Evolutionary conservation across 2,888 invertebrate species (phyloP).

Genomic region (Morpho helenor): DNA sequence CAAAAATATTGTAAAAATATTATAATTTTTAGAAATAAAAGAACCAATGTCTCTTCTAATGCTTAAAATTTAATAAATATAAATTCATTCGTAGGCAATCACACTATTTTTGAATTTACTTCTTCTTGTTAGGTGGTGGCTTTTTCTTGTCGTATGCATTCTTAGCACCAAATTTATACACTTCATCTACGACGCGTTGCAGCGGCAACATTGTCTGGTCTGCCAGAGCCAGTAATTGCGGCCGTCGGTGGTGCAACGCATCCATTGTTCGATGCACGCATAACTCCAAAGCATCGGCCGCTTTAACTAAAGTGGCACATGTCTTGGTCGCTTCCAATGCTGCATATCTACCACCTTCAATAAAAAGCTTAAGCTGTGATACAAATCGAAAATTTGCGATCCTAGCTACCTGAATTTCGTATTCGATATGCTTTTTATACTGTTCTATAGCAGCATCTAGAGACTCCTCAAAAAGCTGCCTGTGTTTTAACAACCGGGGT

Average conservation of each 20-base stretch:
- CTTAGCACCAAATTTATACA: slow-evolving; percentile 34
- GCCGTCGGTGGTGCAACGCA: slow-evolving; percentile 41
- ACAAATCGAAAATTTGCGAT: slow-evolving; percentile 56
- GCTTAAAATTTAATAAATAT: no score
- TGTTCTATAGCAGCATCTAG: slow-evolving; percentile 38
- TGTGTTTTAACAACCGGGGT: slow-evolving; percentile 47
- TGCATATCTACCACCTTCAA: slow-evolving; percentile 54
- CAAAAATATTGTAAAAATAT: no score
- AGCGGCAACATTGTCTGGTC: slow-evolving; percentile 44
- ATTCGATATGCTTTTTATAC: slow-evolving; percentile 40
- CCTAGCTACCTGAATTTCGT: slow-evolving; percentile 53
- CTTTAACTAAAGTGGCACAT: slow-evolving; percentile 39
- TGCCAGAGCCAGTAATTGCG: slow-evolving; percentile 42
- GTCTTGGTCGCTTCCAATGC: slow-evolving; percentile 47
- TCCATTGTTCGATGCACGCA: slow-evolving; percentile 40
- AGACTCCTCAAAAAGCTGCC: slow-evolving; percentile 48
- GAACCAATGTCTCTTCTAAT: no score
- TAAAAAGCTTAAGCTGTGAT: slow-evolving; percentile 45
- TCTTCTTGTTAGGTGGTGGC: slow-evolving; percentile 16
- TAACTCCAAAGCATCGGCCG: slow-evolving; percentile 49
- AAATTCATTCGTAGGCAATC: no score
- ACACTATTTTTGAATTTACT: not conserved
- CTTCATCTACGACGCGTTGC: slow-evolving; percentile 41
- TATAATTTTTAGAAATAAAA: no score
- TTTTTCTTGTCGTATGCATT: slow-evolving; percentile 34